These are phyloP conservation scores for Neodiprion fabricii DNA, from an alignment of 1,140 invertebrate species.

Conservation along the genomic window DNA sequence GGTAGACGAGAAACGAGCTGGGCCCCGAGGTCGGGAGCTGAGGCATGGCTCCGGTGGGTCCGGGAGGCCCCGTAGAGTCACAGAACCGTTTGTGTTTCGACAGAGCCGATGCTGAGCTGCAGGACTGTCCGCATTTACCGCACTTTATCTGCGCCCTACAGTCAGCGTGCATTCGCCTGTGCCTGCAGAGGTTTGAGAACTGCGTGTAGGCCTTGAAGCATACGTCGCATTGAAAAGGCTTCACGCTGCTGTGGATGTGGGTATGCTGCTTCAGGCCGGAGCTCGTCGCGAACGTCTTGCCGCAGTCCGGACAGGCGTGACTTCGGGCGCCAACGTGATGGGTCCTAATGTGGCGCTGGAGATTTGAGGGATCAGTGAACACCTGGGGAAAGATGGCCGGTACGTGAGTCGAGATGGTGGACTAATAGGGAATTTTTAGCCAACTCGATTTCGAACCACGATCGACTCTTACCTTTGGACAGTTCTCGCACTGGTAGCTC, in stretches of 20 bases:
- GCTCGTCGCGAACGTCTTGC: constrained; percentile 97
- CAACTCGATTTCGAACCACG: constrained; percentile 10
- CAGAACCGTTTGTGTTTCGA: constrained; percentile 87
- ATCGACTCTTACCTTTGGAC: constrained; percentile 74
- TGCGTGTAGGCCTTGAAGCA: constrained; percentile 97
- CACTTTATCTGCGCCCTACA: constrained; percentile 91
- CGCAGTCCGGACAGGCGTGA: constrained; percentile 97
- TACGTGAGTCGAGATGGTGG: constrained; percentile 5
- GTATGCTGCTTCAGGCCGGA: constrained; percentile 99
- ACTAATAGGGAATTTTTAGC: neutral
- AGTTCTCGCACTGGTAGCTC: constrained; percentile 93
- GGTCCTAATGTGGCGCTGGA: constrained; percentile 94
- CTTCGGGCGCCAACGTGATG: constrained; percentile 91
- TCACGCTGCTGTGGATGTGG: constrained; percentile 98
- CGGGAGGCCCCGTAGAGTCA: constrained; percentile 68
- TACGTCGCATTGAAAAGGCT: constrained; percentile 96
- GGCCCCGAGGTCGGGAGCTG: constrained; percentile 60
- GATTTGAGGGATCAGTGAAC: constrained; percentile 94
- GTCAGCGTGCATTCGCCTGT: constrained; percentile 97
- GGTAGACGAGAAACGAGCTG: constrained; percentile 75
- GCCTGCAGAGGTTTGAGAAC: constrained; percentile 98
- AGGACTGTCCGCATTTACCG: constrained; percentile 89
- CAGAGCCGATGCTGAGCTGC: constrained; percentile 85
- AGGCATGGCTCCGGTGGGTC: constrained; percentile 57
- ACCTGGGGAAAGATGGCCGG: constrained; percentile 64